phyloP scores from a whole-genome alignment of 2,797 vertebrate species.

The Octomys mimax region DNA sequence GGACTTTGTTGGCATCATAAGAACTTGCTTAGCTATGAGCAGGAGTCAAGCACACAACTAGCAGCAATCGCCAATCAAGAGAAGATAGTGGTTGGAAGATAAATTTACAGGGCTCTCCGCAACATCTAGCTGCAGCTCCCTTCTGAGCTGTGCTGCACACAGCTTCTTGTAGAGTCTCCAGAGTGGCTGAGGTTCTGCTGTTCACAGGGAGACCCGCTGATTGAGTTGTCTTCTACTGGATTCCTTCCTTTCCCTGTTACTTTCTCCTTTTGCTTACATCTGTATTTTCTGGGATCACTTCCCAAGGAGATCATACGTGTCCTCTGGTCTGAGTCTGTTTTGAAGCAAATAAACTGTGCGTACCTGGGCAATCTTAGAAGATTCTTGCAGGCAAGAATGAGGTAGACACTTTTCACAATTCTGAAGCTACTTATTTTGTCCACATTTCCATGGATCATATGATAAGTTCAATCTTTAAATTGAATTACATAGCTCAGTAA shows the following conservation, averaged over 20 bases:
- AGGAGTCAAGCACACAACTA: not conserved
- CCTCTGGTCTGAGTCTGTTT: not conserved
- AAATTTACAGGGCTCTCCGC: not conserved
- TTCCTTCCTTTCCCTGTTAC: not conserved
- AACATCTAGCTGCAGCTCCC: not conserved
- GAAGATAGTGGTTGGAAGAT: fast-evolving
- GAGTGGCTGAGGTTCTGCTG: not conserved
- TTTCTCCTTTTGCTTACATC: not conserved
- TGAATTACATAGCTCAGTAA: not conserved
- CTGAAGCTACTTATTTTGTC: conserved; percentile 7
- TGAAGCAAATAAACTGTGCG: not conserved
- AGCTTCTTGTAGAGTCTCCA: not conserved
- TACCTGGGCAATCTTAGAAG: not conserved
- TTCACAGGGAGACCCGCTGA: not conserved
- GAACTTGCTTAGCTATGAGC: not conserved
- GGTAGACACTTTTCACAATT: not conserved
- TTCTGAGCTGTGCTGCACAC: not conserved
- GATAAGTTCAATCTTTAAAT: not conserved
- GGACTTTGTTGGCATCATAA: not conserved
- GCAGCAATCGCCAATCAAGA: not conserved
- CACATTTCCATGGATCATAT: not conserved
- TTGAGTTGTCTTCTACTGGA: not conserved
- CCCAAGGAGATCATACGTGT: not conserved
- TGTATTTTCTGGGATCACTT: not conserved
- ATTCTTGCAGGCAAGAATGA: not conserved